A percentile compares a stretch with the other conserved stretches of the same genome.
Conservation (phyloP, 2,888 invertebrate species). For the Melinaea menophilus region DNA sequence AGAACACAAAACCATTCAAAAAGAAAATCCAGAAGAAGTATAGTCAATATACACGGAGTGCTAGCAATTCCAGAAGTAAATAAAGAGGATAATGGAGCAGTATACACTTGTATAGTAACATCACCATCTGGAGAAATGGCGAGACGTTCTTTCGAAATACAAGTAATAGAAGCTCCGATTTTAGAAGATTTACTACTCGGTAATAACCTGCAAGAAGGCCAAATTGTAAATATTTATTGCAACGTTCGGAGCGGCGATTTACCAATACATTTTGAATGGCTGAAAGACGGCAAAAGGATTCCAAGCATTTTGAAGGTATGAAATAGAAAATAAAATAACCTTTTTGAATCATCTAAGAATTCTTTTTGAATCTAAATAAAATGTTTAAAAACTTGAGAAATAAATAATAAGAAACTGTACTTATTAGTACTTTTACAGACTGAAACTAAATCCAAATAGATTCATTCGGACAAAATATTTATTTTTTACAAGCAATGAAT, state of each 20-base stretch:
- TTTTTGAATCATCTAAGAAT: no score
- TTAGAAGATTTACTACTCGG: slow-evolving; percentile 90
- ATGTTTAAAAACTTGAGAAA: no score
- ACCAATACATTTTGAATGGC: slow-evolving; percentile 84
- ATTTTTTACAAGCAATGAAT: no score
- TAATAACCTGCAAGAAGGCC: slow-evolving; percentile 87
- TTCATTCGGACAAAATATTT: no score
- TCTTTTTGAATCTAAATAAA: no score
- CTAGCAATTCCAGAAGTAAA: slow-evolving; percentile 79
- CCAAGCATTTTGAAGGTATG: slow-evolving; percentile 79
- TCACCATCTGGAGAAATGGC: slow-evolving; percentile 82
- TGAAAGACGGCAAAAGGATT: slow-evolving; percentile 81
- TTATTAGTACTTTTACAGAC: not conserved
- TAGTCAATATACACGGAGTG: slow-evolving; percentile 74
- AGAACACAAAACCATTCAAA: slow-evolving; percentile 41
- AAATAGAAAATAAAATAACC: no score
- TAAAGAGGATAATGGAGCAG: slow-evolving; percentile 83
- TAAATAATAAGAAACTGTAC: not conserved
- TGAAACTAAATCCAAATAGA: no score
- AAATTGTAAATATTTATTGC: slow-evolving; percentile 90
- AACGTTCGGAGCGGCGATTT: slow-evolving; percentile 84
- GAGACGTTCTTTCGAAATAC: slow-evolving; percentile 79
- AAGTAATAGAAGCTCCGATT: slow-evolving; percentile 86
- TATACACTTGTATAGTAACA: slow-evolving; percentile 87
- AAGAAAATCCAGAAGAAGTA: slow-evolving; percentile 51